phyloP scores from a whole-genome alignment of 2,888 invertebrate genomes.

The Quadriops clusia region DNA sequence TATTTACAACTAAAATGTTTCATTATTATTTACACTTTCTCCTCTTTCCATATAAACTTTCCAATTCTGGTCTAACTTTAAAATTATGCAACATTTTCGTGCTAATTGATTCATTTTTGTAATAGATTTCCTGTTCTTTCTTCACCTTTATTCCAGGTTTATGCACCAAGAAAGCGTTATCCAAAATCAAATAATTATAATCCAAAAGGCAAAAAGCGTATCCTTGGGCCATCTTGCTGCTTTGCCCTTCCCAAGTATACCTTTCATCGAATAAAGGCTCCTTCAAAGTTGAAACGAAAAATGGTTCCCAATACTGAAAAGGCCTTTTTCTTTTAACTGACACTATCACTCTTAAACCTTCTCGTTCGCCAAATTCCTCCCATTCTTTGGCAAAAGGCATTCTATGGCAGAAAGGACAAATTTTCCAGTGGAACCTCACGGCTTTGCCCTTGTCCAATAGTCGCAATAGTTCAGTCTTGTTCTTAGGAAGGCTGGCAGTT shows the following conservation, averaged over 20 bases:
- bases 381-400: conserved; percentile 36
- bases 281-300: conserved; percentile 40
- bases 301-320: conserved; percentile 40
- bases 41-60: conserved; percentile 15
- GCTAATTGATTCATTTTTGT: too few species aligned
- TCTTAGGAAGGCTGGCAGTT: conserved; percentile 49
- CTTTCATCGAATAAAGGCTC: conserved; percentile 41
- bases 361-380: conserved; percentile 22
- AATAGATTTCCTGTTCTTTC: conserved; percentile 30
- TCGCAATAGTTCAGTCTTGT: conserved; percentile 46
- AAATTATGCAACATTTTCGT: too few species aligned
- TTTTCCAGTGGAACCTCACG: conserved; percentile 41
- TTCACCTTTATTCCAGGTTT: conserved; percentile 49
- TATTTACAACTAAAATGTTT: too few species aligned
- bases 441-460: conserved; percentile 33
- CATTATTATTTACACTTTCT: conserved; percentile 13
- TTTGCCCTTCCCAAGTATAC: conserved; percentile 42
- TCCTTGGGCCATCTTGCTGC: too few species aligned
- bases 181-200: conserved; percentile 76
- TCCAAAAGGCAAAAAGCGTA: conserved; percentile 73
- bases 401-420: conserved; percentile 40
- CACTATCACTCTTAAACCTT: conserved; percentile 32
- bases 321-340: conserved; percentile 32
- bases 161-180: conserved; percentile 76
- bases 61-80: conserved; percentile 16